Evolutionary conservation across 2,888 invertebrate genomes (phyloP).

Genomic region (Eupeodes latifasciatus): DNA sequence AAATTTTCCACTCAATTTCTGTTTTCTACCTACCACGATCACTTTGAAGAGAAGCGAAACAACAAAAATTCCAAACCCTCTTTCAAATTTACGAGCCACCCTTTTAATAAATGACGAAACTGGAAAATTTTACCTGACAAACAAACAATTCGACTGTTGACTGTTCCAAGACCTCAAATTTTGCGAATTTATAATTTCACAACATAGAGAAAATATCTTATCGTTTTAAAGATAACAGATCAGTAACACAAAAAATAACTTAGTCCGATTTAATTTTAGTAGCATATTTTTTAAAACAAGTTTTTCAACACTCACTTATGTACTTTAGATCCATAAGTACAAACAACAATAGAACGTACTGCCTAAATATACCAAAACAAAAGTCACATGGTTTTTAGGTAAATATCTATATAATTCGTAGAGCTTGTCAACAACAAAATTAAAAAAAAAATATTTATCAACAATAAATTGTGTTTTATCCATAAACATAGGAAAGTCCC

Average conservation of each 20-base stretch:
- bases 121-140: neutral
- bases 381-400: slow-evolving; percentile 15
- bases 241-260: neutral
- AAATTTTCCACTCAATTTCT: too few relatives aligned
- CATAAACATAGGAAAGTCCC: slow-evolving; percentile 5
- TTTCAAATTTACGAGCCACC: too few relatives aligned
- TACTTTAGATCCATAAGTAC: neutral
- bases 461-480: neutral
- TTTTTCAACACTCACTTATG: slow-evolving; percentile 3
- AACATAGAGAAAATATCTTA: slow-evolving; percentile 12
- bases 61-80: too few relatives aligned
- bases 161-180: neutral
- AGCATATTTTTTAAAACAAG: neutral
- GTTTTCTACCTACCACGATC: too few relatives aligned
- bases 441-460: neutral
- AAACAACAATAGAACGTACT: neutral
- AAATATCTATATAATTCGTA: neutral
- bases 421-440: slow-evolving; percentile 15
- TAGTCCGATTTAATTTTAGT: neutral
- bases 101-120: neutral
- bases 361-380: slow-evolving; percentile 13
- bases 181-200: neutral
- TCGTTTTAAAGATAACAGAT: slow-evolving; percentile 1
- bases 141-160: neutral
- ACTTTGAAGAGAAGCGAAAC: too few relatives aligned